Percentiles rank a stretch among this genome's conserved stretches.
phyloP scores from a whole-genome alignment of 2,113 vertebrate genomes.

The Pseudorhombus dupliciocellatus region DNA sequence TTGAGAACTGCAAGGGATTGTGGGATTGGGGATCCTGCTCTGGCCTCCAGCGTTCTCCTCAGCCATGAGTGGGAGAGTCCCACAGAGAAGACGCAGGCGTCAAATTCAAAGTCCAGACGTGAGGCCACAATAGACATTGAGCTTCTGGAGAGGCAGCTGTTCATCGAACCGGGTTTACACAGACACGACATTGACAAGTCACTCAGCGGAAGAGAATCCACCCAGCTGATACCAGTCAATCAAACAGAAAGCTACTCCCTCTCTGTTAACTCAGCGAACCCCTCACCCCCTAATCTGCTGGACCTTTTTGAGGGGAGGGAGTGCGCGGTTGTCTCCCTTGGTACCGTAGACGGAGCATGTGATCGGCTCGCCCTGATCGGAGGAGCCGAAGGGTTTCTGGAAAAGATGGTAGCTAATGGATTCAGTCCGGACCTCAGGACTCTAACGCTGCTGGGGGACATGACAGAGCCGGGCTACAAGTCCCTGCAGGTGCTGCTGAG shows the following conservation, averaged over 20 bases:
- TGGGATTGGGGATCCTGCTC: constrained; percentile 79
- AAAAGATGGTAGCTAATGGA: constrained; percentile 83
- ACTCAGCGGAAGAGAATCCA: neutral
- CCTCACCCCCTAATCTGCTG: constrained; percentile 83
- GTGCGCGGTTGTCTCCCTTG: constrained; percentile 80
- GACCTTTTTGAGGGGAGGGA: constrained; percentile 63
- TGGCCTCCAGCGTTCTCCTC: constrained; percentile 84
- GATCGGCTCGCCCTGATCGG: constrained; percentile 90
- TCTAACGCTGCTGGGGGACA: constrained; percentile 87
- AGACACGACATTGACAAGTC: neutral
- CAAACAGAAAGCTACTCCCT: neutral
- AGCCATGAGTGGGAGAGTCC: neutral
- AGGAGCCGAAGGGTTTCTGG: constrained; percentile 85
- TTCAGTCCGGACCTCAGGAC: constrained; percentile 86
- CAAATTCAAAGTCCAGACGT: constrained; percentile 8
- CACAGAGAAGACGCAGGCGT: neutral
- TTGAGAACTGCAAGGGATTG: constrained; percentile 89
- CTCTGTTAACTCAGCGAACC: neutral
- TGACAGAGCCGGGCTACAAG: constrained; percentile 75
- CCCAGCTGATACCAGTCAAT: constrained; percentile 33
- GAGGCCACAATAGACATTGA: constrained; percentile 60
- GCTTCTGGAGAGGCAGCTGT: constrained; percentile 84
- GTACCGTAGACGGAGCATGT: constrained; percentile 65
- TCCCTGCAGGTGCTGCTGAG: constrained; percentile 82
- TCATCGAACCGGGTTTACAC: constrained; percentile 59